Base-by-base conservation (phyloP, 2,797 vertebrate species). In the Knipowitschia caucasica region DNA sequence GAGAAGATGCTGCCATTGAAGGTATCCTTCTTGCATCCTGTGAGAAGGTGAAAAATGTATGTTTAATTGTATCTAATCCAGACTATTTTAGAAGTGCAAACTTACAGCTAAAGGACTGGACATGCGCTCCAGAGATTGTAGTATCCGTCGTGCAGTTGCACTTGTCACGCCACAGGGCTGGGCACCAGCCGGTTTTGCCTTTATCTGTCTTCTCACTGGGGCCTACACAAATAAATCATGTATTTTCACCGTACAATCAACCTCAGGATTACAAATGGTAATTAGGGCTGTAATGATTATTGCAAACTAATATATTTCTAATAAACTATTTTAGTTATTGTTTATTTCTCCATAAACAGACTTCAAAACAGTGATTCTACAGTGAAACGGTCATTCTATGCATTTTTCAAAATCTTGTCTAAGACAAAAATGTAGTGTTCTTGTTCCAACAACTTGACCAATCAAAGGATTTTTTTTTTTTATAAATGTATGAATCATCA, bases 21-120 rank as follows among this genome's bases (percentile, higher is more conserved):
- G 97, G 95, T 75, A 99, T 99, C 88, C 93, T 93, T 85, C 93
- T 97, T 35, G 95, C 97, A 89, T 99, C 97, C 97, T 99, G 69
- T 31, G 24, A 72, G 40, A 14, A 61, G 58, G 44, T 55, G 38
- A 59, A 62, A 57, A n/a, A 4, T 0, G 11, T 20, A 8, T 1
- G 3, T 43, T 35, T 61, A 18, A 38, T 11, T 20, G 1, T 21
- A 36, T 17, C 23, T 23, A 20, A 14, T 23, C 12, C 2, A 43
- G 0, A n/a, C 2, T 25, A 3, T 25, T n/a, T 2, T 1, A 21
- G 12, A 47, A 53, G 17, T 43, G 30, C 49, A 1, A 20, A 87
- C 80, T 94, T 84, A 99, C 97, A 67, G 93, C 92, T 57, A 99
- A 86, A 24, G 97, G 96, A 63, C 94, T 98, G 10, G 97, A 99